These are phyloP conservation scores for Laticauda laticaudata DNA, from an alignment of 2,113 vertebrate genomes.

Conservation along the genomic window DNA sequence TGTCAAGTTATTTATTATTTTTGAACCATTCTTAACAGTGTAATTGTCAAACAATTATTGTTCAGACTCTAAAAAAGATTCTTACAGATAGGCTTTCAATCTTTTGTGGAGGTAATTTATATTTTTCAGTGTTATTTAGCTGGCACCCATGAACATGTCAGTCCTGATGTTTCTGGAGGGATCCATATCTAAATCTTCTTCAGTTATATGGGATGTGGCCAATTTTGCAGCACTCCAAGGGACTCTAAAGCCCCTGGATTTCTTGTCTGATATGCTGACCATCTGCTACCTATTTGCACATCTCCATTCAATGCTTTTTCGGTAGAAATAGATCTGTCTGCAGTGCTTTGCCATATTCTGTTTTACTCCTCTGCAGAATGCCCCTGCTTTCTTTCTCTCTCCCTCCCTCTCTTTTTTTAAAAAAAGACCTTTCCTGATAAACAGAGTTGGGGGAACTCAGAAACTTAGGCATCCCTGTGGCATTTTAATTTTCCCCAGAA, in stretches of 20 bases:
- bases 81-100: neutral
- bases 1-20: neutral
- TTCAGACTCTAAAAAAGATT: neutral
- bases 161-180: neutral
- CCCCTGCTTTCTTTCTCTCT: neutral
- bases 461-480: neutral
- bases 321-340: neutral
- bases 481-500: neutral
- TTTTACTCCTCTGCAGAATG: neutral
- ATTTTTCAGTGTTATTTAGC: neutral
- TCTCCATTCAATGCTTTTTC: neutral
- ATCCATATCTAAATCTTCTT: neutral
- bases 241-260: neutral
- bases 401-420: too few species aligned
- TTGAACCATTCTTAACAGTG: neutral
- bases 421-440: neutral
- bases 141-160: neutral
- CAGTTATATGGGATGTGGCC: neutral
- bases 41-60: neutral
- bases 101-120: neutral
- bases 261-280: neutral
- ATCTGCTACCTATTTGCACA: neutral
- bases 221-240: neutral
- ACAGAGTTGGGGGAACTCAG: neutral
- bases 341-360: neutral